Base-by-base conservation (phyloP, 2,888 invertebrate species). In the Entomobrya multifasciata region DNA sequence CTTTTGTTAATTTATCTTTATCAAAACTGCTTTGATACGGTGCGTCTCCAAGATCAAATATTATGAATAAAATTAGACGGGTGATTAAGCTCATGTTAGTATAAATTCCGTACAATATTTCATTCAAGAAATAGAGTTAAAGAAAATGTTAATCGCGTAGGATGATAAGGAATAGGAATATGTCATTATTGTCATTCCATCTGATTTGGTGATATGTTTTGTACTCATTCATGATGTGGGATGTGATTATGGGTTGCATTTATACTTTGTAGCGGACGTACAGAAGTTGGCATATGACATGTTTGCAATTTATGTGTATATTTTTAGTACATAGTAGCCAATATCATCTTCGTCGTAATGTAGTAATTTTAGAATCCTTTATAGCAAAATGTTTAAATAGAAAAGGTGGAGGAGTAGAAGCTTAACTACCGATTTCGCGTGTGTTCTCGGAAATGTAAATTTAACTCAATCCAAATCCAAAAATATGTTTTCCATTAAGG, bases 1-100 rank as follows among this genome's bases (percentile, higher is more conserved):
- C 22, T 27, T 27, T 60, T 1, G 20, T 6, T 15, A 60, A 60
- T n/a, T n/a, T n/a, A n/a, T n/a, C n/a, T n/a, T n/a, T n/a, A 25
- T 8, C 22, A 2, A 57, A 27, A 70, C 55, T 70, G 36, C 70
- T 81, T 81, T 81, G 49, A 65, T 81, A 74, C 52, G 52, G 11
- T 30, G 30, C 47, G 62, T 85, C 70, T 60, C 36, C 85, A 22
- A 80, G 47, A 60, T 79, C 65, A 86, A 86, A 86, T 86, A 55
- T 86, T 86, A 86, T 86, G 80, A 86, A 86, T 80, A 60, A 80
- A 85, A 80, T 86, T 86, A 80, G 79, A 79, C 74, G 86, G 79
- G 55, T 52, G 80, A 79, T 86, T 80, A 80, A 70, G 62, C 86
- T 74, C 27, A n/a, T 8, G 36, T 36, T 36, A 36, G 36, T 36